Conservation (phyloP, 1,140 invertebrate genomes). For the Drosophila bocqueti region DNA sequence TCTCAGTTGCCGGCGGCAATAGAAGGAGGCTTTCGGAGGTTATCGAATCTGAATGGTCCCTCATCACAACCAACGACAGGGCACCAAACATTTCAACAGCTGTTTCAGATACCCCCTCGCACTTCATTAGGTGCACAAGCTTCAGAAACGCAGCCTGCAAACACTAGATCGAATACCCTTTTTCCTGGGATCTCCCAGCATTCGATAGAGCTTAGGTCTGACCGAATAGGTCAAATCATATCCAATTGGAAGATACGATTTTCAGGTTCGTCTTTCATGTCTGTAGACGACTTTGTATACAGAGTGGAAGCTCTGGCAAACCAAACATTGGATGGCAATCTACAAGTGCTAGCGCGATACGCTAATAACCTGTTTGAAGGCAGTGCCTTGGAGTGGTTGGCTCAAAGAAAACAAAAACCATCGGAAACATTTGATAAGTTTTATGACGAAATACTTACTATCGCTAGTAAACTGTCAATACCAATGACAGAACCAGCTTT, state of each 20-base stretch:
- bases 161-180: neutral
- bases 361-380: slow-evolving; percentile 16
- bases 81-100: too few species aligned
- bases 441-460: neutral
- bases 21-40: too few species aligned
- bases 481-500: slow-evolving; percentile 4
- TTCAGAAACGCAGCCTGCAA: too few species aligned
- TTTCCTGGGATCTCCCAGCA: neutral
- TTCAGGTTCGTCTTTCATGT: slow-evolving; percentile 10
- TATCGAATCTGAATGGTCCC: too few species aligned
- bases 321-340: slow-evolving; percentile 24
- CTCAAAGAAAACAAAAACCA: slow-evolving; percentile 20
- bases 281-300: slow-evolving; percentile 18
- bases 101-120: too few species aligned
- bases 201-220: slow-evolving; percentile 1
- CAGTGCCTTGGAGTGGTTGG: slow-evolving; percentile 16
- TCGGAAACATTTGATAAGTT: slow-evolving; percentile 12
- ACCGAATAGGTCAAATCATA: slow-evolving; percentile 20
- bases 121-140: too few species aligned
- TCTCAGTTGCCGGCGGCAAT: too few species aligned
- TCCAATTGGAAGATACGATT: slow-evolving; percentile 22
- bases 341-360: slow-evolving; percentile 12
- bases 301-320: neutral
- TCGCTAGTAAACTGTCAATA: slow-evolving; percentile 2
- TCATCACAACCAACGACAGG: too few species aligned